Base-by-base conservation (phyloP, 2,888 invertebrate genomes). In the Calameuta idolon region DNA sequence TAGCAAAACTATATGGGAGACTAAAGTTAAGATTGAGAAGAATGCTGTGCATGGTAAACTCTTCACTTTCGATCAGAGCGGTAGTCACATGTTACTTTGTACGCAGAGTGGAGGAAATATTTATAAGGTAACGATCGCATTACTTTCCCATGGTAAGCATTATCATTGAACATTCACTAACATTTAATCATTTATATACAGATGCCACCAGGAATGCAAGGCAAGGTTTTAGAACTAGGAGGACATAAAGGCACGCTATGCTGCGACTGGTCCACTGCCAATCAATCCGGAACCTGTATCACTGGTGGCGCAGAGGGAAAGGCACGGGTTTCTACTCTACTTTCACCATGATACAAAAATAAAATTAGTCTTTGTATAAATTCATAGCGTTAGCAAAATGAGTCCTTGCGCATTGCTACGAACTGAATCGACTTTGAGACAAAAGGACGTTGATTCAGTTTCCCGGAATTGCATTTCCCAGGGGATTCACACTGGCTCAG, bases 241-340 rank as follows among this genome's bases (percentile, higher is more conserved):
- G 93, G 93, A 55, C 94, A 94, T 84, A 92, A 91, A 81, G 92
- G 92, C 35, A 91, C 93, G 0, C 91, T 93, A 33, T 93, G 94
- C 35, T 94, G 94, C 73, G 94, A 94, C 86, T 94, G 94, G 94
- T 93, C 94, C 12, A 93, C 93, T 33, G 93, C 93, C 34, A 92
- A 93, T 87, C 93, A 94, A 84, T 94, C 93, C 55, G 93, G 93
- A 73, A 93, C 93, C 23, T 94, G 94, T 84, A 92, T 94, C 78
- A 94, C 94, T 68, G 94, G 94, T 31, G 93, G 93, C 23, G 91
- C 92, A 34, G 94, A 94, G 86, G 94, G 94, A n/a, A 92, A 92
- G 83, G 93, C 94, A 34, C 92, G 92, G 76, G 93, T 94, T 55
- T 93, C 94, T 23, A 94, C 94, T 3, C 89, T 94, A 76, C 90